Conservation (phyloP, 1,140 invertebrate species). For the Pogonus chalceus region DNA sequence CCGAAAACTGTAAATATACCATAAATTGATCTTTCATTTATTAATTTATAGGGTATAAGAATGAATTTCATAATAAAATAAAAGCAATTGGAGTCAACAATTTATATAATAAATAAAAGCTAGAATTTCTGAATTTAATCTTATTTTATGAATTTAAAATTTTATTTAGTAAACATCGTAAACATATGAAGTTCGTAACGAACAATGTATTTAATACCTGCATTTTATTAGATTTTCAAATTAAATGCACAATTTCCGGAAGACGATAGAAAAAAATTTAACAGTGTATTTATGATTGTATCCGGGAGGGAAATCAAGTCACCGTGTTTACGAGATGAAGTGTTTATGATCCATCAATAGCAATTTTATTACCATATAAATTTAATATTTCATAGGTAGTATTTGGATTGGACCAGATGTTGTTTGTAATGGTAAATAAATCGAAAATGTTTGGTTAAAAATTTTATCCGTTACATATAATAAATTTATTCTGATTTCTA, state of each 20-base stretch:
- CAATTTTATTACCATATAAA: not conserved
- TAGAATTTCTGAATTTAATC: not conserved
- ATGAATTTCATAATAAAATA: no score
- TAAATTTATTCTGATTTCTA: not conserved
- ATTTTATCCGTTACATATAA: not conserved
- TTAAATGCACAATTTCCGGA: not conserved
- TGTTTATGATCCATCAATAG: not conserved
- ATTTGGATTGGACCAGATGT: not conserved
- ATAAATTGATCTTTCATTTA: no score
- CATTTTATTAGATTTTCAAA: no score
- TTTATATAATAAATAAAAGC: not conserved
- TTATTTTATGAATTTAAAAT: not conserved
- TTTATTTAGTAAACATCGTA: not conserved
- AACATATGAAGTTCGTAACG: no score
- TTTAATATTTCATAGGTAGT: not conserved
- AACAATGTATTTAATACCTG: no score
- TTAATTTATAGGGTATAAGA: no score
- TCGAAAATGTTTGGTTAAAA: not conserved
- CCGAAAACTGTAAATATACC: no score
- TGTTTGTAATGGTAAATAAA: not conserved
- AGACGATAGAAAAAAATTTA: not conserved
- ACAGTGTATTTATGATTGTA: not conserved
- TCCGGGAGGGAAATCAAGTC: not conserved
- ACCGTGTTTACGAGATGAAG: not conserved
- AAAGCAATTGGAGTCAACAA: no score